Evolutionary conservation across 2,113 vertebrate genomes (phyloP), one percentile per base, ranked within the genome.

Genomic region (Ginglymostoma cirratum): DNA sequence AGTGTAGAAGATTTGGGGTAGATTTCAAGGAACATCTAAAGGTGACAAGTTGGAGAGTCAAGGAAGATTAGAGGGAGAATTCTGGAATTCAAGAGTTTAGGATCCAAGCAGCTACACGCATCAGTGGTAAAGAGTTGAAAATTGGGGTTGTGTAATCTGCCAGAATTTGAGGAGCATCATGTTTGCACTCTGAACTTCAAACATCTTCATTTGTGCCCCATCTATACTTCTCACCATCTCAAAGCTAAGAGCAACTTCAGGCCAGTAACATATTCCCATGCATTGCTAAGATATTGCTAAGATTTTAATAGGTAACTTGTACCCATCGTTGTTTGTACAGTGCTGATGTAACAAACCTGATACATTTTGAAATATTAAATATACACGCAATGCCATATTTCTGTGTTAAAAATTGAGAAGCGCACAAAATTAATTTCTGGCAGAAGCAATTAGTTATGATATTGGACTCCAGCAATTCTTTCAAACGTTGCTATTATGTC

Each of bases 391-490:
- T 89, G 52, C 15, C 27, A 89, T 89, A 89, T 89, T 89, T 89
- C 86, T 34, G 48, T 34, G 86, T 55, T 89, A 89, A 89, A 89
- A 12, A 89, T 89, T 89, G 48, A 27, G 48, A 89, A 15, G 12
- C 34, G 24, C 86, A 55, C 86, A 61, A 55, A 89, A 55, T 89
- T 55, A 3, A 89, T 89, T 89, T 89, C 48, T 89, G 52, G 27
- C 30, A 55, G 86, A 89, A 27, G 7, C 85, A 89, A 89, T 89
- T 89, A 89, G 55, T 89, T 89, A 61, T 89, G 86, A 30, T 55
- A 55, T 27, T 55, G 86, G 48, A 27, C 55, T 48, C 8, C 30
- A 30, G 52, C 86, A 89, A 89, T 61, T 89, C 86, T 10, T 30
- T 14, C 48, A 89, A 27, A 89, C 10, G 52, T 55, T 61, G 10